Percentiles rank a stretch among this genome's conserved stretches.
phyloP scores from a whole-genome alignment of 2,797 vertebrate genomes.

The Enteromius mattozi region DNA sequence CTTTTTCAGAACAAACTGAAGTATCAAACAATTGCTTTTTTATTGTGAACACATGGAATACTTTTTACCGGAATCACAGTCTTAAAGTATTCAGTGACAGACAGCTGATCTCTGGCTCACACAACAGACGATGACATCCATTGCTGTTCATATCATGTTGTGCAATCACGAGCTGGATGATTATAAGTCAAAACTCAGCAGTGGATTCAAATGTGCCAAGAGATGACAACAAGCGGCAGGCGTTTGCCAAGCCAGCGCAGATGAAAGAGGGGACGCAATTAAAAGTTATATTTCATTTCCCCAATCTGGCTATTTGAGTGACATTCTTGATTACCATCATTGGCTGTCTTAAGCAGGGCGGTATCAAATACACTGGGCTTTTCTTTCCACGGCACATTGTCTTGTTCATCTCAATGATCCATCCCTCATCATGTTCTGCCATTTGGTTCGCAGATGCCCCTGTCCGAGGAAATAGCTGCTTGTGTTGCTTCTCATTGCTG shows the following conservation, averaged over 20 bases:
- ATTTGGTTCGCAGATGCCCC: conserved; percentile 64
- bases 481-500: conserved; percentile 38
- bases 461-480: conserved; percentile 46
- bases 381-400: conserved; percentile 50
- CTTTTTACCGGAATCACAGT: conserved; percentile 28
- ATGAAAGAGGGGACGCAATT: conserved; percentile 59
- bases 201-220: conserved; percentile 41
- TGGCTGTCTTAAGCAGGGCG: conserved; percentile 14
- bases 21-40: conserved; percentile 42
- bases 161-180: conserved; percentile 48
- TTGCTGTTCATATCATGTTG: conserved; percentile 47
- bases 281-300: conserved; percentile 55
- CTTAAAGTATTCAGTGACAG: conserved; percentile 48
- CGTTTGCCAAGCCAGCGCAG: conserved; percentile 48
- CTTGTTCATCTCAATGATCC: conserved; percentile 48
- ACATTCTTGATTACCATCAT: conserved; percentile 58
- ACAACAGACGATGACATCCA: conserved; percentile 33
- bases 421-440: conserved; percentile 57
- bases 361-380: conserved; percentile 46
- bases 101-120: conserved; percentile 42
- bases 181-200: conserved; percentile 47
- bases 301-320: conserved; percentile 50
- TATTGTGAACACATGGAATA: conserved; percentile 54
- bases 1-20: conserved; percentile 23
- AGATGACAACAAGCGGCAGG: conserved; percentile 47